Evolutionary conservation across 2,113 vertebrate genomes (phyloP).

Genomic region (Numida meleagris): DNA sequence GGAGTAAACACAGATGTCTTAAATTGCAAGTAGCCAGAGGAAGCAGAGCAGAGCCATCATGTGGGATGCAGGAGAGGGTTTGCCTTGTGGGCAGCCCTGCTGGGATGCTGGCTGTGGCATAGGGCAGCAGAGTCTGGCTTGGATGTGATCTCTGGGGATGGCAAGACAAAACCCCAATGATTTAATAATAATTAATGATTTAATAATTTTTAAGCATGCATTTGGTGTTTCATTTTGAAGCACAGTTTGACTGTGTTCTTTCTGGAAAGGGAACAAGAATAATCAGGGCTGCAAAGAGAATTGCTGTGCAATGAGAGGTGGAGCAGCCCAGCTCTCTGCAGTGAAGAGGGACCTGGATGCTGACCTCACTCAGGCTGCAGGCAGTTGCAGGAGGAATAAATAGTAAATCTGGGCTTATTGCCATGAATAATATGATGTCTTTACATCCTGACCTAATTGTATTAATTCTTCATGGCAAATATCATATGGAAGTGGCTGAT

Average conservation of each 20-base stretch:
- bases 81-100: neutral
- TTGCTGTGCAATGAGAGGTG: neutral
- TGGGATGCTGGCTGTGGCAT: neutral
- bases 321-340: neutral
- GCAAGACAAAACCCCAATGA: neutral
- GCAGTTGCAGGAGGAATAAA: slow-evolving; percentile 21
- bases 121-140: neutral
- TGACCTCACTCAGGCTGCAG: neutral
- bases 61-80: neutral
- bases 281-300: neutral
- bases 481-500: slow-evolving; percentile 53
- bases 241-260: neutral
- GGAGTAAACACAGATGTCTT: slow-evolving; percentile 61
- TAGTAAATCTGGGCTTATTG: slow-evolving; percentile 55
- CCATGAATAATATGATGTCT: slow-evolving; percentile 62
- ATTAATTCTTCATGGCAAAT: slow-evolving; percentile 67
- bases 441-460: slow-evolving; percentile 67
- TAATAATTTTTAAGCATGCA: neutral
- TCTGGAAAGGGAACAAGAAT: neutral
- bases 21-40: neutral
- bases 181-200: neutral
- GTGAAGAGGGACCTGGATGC: neutral
- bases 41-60: neutral
- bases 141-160: neutral
- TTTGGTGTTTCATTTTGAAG: neutral